These are phyloP conservation scores for Apolygus lucorum DNA, from an alignment of 1,140 invertebrate species.

Conservation along the genomic window DNA sequence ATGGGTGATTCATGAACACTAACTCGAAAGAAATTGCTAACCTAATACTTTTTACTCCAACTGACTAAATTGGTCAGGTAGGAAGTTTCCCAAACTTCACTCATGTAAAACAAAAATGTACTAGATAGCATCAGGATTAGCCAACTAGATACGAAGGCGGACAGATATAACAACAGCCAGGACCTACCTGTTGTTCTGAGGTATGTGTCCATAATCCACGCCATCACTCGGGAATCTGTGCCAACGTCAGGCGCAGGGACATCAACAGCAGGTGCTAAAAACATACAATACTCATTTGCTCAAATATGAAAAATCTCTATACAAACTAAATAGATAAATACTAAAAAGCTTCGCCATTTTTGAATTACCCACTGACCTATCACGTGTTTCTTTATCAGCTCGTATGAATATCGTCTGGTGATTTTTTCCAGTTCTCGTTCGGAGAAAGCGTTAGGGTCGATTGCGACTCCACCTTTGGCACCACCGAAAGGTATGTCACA, in stretches of 20 bases:
- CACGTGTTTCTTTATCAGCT: constrained; percentile 81
- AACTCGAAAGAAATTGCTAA: too few species aligned
- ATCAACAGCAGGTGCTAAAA: constrained; percentile 73
- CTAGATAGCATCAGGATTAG: too few species aligned
- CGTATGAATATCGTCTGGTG: constrained; percentile 72
- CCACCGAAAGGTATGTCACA: constrained; percentile 74
- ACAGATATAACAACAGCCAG: too few species aligned
- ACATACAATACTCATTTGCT: too few species aligned
- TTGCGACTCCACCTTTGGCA: constrained; percentile 78
- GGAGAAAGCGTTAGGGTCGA: constrained; percentile 69
- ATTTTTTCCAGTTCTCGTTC: constrained; percentile 76
- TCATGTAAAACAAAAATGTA: too few species aligned
- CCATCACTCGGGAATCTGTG: constrained; percentile 72
- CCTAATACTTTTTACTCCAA: too few species aligned
- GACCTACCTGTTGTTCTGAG: constrained; percentile 63
- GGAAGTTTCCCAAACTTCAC: too few species aligned
- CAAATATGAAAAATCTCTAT: constrained; percentile 25
- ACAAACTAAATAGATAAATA: constrained; percentile 16
- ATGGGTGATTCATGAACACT: too few species aligned
- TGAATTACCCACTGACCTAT: constrained; percentile 50
- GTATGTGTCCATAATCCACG: constrained; percentile 78
- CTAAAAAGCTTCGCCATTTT: too few species aligned
- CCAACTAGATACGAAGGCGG: too few species aligned
- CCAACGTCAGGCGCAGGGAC: constrained; percentile 80
- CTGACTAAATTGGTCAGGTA: too few species aligned